phyloP scores from a whole-genome alignment of 2,113 vertebrate species.

The Origma solitaria region DNA sequence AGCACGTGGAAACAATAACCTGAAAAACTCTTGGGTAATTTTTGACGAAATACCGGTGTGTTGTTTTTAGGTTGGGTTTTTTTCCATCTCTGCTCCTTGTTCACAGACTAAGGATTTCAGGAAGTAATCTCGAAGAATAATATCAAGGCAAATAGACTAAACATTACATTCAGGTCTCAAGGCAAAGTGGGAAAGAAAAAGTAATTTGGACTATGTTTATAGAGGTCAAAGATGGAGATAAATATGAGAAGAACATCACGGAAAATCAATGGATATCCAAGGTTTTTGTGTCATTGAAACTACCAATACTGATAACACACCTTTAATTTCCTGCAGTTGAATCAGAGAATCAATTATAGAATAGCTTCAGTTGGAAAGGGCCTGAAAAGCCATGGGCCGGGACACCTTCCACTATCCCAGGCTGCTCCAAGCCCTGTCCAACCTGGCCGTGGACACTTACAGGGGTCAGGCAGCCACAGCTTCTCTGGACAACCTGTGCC shows the following conservation, averaged over 20 bases:
- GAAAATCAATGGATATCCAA: background rate
- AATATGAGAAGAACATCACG: background rate
- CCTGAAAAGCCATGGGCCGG: background rate
- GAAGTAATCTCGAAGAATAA: background rate
- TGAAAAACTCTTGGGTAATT: background rate
- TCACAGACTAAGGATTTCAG: background rate
- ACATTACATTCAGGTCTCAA: background rate
- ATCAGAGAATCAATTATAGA: background rate
- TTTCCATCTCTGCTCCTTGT: background rate
- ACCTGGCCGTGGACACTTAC: background rate
- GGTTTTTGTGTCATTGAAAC: background rate
- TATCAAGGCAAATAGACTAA: background rate
- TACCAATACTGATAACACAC: background rate
- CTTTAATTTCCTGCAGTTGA: background rate
- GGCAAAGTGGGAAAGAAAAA: background rate
- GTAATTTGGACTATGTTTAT: background rate
- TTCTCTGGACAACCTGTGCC: background rate
- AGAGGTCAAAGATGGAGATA: background rate
- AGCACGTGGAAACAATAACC: background rate
- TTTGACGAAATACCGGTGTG: background rate
- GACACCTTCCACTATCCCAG: background rate
- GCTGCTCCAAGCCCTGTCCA: background rate
- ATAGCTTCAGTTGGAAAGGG: background rate
- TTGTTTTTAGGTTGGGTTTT: background rate
- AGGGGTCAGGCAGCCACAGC: background rate